These are phyloP conservation scores for Resseliella maxima DNA, from an alignment of 2,888 invertebrate species.

Conservation along the genomic window DNA sequence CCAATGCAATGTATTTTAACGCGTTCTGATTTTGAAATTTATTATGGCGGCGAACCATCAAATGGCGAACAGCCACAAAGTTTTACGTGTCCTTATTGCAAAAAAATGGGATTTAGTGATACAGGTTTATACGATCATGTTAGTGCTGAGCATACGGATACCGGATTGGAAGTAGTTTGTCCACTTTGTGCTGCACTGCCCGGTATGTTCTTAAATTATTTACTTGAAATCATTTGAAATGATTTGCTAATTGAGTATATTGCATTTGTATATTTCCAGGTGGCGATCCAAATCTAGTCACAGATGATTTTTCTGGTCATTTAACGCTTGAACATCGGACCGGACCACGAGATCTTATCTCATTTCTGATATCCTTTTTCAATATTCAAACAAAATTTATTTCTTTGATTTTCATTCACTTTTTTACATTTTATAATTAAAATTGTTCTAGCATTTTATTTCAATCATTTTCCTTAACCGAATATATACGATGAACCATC, in stretches of 20 bases:
- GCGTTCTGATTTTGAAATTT: slow-evolving; percentile 94
- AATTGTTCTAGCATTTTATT: not conserved
- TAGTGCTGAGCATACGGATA: slow-evolving; percentile 90
- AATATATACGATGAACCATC: slow-evolving; percentile 85
- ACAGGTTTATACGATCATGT: slow-evolving; percentile 91
- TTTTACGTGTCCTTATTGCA: slow-evolving; percentile 98
- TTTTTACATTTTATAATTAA: not conserved
- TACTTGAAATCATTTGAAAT: too few species aligned
- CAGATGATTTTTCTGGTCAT: slow-evolving; percentile 97
- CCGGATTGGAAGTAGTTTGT: slow-evolving; percentile 95
- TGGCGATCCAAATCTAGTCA: slow-evolving; percentile 97
- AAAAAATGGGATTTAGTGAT: slow-evolving; percentile 95
- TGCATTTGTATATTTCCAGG: too few species aligned
- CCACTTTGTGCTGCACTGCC: slow-evolving; percentile 97
- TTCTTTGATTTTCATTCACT: not conserved
- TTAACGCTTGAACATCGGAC: slow-evolving; percentile 93
- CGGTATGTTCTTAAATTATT: too few species aligned
- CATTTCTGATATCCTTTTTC: slow-evolving; percentile 83
- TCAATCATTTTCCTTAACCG: slow-evolving; percentile 58
- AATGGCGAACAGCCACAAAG: slow-evolving; percentile 93
- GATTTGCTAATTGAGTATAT: too few species aligned
- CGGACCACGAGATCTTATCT: slow-evolving; percentile 90
- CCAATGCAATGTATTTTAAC: slow-evolving; percentile 99
- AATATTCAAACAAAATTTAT: slow-evolving; percentile 53
- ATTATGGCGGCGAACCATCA: slow-evolving; percentile 94